These are phyloP conservation scores for Alaudala cheleensis DNA, from an alignment of 2,113 vertebrate genomes.

Conservation along the genomic window DNA sequence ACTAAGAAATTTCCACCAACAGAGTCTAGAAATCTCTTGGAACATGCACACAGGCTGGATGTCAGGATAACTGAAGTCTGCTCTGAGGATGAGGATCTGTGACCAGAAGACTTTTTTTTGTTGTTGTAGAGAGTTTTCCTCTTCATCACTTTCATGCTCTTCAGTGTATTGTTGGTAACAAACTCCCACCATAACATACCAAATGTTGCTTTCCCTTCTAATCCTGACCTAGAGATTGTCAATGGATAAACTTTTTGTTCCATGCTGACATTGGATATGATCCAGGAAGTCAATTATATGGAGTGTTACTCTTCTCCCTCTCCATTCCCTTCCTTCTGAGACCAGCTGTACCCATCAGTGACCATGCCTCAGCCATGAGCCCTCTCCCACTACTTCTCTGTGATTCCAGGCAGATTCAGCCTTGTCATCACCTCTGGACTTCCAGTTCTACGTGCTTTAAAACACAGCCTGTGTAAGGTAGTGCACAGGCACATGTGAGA, in stretches of 20 bases:
- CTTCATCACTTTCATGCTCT: not conserved
- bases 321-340: not conserved
- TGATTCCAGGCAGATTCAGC: not conserved
- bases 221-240: not conserved
- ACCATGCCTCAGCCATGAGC: not conserved
- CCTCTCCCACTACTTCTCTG: not conserved
- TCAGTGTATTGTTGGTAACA: not conserved
- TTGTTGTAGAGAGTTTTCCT: not conserved
- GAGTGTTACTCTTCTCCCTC: not conserved
- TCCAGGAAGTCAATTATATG: not conserved
- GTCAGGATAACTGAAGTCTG: not conserved
- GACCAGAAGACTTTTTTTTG: not conserved
- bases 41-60: not conserved
- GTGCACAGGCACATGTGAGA: not conserved
- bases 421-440: not conserved
- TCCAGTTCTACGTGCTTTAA: not conserved
- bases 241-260: not conserved
- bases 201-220: not conserved
- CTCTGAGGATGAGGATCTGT: not conserved
- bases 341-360: not conserved
- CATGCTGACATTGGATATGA: not conserved
- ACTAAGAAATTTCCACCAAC: not conserved
- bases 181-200: not conserved
- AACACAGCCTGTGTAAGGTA: not conserved
- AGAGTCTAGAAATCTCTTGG: not conserved